Conservation (phyloP, 2,113 vertebrate species). For the Uropsilus gracilis region DNA sequence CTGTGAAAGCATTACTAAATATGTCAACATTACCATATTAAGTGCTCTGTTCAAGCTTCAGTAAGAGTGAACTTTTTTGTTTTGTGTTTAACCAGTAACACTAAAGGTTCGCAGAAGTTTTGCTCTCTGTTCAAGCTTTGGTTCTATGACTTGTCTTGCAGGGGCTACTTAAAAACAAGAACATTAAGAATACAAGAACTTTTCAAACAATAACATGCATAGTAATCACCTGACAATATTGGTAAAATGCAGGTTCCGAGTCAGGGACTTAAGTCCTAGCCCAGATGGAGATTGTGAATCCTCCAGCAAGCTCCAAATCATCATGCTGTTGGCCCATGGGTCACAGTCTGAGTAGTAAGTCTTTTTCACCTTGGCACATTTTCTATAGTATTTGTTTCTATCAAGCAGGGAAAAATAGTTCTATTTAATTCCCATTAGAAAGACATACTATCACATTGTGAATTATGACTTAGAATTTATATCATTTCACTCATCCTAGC, state of each 20-base stretch:
- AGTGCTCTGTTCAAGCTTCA: fast-evolving
- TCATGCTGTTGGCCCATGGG: fast-evolving
- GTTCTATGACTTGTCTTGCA: not conserved
- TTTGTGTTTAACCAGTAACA: not conserved
- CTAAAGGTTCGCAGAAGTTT: not conserved
- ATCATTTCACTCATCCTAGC: not conserved
- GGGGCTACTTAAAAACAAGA: not conserved
- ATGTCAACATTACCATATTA: conserved; percentile 52
- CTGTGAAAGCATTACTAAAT: conserved; percentile 78
- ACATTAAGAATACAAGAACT: not conserved
- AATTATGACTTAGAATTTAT: not conserved
- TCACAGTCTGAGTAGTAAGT: not conserved
- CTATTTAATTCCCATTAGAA: not conserved
- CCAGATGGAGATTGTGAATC: not conserved
- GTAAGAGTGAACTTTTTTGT: not conserved
- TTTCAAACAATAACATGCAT: not conserved
- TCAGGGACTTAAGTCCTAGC: too few relatives aligned
- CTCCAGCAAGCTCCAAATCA: not conserved
- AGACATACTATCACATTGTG: not conserved
- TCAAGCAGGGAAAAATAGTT: not conserved
- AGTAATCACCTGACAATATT: not conserved
- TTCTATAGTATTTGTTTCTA: not conserved
- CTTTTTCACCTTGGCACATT: not conserved
- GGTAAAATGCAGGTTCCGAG: not conserved
- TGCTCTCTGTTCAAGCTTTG: conserved; percentile 10